Percentiles rank a stretch among this genome's conserved stretches.
These are phyloP conservation scores for Stratiomys singularior DNA, from an alignment of 2,888 invertebrate genomes.

Conservation along the genomic window DNA sequence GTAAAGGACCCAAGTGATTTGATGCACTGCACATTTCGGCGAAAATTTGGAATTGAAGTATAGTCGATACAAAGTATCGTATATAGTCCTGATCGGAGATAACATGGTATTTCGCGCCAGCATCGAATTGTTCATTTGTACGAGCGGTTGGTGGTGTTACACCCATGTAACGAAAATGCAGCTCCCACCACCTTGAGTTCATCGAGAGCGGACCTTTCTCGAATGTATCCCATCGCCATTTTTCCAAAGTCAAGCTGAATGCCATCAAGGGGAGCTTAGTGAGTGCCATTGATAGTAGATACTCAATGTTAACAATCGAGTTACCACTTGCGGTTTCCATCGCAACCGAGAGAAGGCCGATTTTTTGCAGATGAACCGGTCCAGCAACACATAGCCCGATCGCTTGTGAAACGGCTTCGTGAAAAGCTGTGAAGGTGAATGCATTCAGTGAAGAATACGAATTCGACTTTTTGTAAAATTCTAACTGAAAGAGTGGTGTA, in stretches of 20 bases:
- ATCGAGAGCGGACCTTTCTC: conserved; percentile 77
- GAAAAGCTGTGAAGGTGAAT: conserved; percentile 72
- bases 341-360: conserved; percentile 75
- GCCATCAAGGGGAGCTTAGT: conserved; percentile 82
- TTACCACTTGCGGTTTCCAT: conserved; percentile 59
- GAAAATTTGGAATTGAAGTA: conserved; percentile 88
- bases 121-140: conserved; percentile 81
- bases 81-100: conserved; percentile 77
- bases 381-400: conserved; percentile 81
- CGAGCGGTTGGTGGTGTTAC: conserved; percentile 77
- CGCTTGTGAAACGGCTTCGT: conserved; percentile 86
- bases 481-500: no score
- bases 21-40: conserved; percentile 79
- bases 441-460: no score
- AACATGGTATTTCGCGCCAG: conserved; percentile 85
- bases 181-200: conserved; percentile 82
- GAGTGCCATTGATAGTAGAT: conserved; percentile 79
- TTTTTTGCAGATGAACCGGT: conserved; percentile 77
- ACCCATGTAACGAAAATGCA: conserved; percentile 78
- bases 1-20: conserved; percentile 77
- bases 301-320: conserved; percentile 60
- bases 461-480: no score
- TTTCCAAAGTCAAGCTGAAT: conserved; percentile 82
- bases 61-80: conserved; percentile 83
- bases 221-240: conserved; percentile 86